Percentiles rank a stretch among this genome's conserved stretches.
Conservation (phyloP, 2,113 vertebrate genomes). For the cattle (Bos taurus) region ARS-UCD2.0 NC_037329.1:39846501-39847000, state of each 20-base stretch:
- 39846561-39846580: not conserved
- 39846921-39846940: not conserved
- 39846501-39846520: not conserved
- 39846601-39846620: not conserved
- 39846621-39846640: not conserved
- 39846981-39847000: not conserved
- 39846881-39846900: not conserved
- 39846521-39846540: not conserved
- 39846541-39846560: not conserved
- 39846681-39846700: not conserved
- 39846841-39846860: not conserved
- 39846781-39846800: not conserved
- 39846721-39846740: not conserved
- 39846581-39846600: not conserved
- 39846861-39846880: not conserved
- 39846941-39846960: not conserved
- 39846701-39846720: not conserved
- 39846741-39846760: not conserved
- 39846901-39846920: not conserved
- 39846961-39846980: not conserved
- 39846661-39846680: not conserved
- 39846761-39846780: not conserved
- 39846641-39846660: not conserved
- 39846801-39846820: not conserved
- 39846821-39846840: not conserved